These are phyloP conservation scores for Eulithis prunata DNA, from an alignment of 2,888 invertebrate genomes.

Conservation along the genomic window DNA sequence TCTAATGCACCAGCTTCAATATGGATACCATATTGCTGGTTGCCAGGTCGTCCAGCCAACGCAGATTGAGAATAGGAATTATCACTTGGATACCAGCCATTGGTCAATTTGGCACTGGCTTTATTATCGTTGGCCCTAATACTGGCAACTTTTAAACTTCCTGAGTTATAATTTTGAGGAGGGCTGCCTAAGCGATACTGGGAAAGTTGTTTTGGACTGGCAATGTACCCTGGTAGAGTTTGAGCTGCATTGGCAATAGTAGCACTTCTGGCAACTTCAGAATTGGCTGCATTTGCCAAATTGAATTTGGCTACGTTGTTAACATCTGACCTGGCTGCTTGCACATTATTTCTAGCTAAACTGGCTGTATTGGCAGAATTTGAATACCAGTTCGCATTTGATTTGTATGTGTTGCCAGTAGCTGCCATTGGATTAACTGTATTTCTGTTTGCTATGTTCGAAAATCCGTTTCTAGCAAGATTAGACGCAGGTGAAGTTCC, in stretches of 20 bases:
- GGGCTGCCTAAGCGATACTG: conserved; percentile 1
- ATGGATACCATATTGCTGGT: conserved; percentile 53
- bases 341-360: conserved; percentile 14
- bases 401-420: background rate
- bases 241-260: conserved; percentile 9
- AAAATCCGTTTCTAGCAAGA: conserved; percentile 9
- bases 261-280: conserved; percentile 5
- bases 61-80: conserved; percentile 8
- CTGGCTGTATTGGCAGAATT: conserved; percentile 17
- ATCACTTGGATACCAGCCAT: conserved; percentile 10
- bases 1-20: conserved; percentile 61
- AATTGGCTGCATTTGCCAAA: conserved; percentile 3
- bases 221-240: conserved; percentile 1
- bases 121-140: conserved; percentile 8
- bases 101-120: background rate
- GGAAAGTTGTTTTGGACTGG: conserved; percentile 3
- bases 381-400: background rate
- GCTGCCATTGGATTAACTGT: conserved; percentile 6
- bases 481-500: background rate
- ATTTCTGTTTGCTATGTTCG: conserved; percentile 20
- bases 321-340: conserved; percentile 9
- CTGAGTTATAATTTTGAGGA: conserved; percentile 9
- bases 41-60: background rate
- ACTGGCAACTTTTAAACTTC: conserved; percentile 14
- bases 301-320: conserved; percentile 24